phyloP scores from a whole-genome alignment of 2,888 invertebrate genomes.

The Altica lythri region DNA sequence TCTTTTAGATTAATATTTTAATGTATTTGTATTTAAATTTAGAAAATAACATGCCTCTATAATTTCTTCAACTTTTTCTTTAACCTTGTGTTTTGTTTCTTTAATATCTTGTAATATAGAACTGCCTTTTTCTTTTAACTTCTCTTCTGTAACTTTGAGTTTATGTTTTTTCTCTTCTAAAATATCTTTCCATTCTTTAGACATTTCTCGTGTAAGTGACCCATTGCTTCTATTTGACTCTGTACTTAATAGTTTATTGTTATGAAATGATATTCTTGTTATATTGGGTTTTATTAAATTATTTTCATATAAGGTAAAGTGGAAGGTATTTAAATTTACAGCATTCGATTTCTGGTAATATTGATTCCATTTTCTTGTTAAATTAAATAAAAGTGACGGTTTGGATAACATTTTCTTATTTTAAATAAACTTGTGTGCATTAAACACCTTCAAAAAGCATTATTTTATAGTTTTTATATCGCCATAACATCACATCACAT shows the following conservation, averaged over 20 bases:
- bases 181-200: conserved; percentile 47
- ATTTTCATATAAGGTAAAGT: background rate
- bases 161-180: conserved; percentile 67
- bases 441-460: too few species aligned
- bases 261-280: background rate
- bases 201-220: conserved; percentile 7
- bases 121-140: conserved; percentile 65
- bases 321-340: background rate
- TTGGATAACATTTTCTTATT: conserved; percentile 15
- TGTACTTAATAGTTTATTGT: conserved; percentile 15
- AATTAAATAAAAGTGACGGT: background rate
- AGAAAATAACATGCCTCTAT: conserved; percentile 63
- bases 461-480: too few species aligned
- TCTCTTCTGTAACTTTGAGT: conserved; percentile 64
- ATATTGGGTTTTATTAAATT: too few species aligned
- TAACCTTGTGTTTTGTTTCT: conserved; percentile 72
- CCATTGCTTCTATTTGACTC: conserved; percentile 14
- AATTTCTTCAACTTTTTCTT: conserved; percentile 74
- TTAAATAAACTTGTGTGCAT: background rate
- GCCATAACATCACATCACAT: too few species aligned
- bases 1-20: background rate
- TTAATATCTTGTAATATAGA: conserved; percentile 71
- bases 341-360: conserved; percentile 1
- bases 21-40: background rate
- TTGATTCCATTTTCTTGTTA: conserved; percentile 8